These are phyloP conservation scores for Serrognathus titanus DNA, from an alignment of 2,888 invertebrate species.

Conservation along the genomic window DNA sequence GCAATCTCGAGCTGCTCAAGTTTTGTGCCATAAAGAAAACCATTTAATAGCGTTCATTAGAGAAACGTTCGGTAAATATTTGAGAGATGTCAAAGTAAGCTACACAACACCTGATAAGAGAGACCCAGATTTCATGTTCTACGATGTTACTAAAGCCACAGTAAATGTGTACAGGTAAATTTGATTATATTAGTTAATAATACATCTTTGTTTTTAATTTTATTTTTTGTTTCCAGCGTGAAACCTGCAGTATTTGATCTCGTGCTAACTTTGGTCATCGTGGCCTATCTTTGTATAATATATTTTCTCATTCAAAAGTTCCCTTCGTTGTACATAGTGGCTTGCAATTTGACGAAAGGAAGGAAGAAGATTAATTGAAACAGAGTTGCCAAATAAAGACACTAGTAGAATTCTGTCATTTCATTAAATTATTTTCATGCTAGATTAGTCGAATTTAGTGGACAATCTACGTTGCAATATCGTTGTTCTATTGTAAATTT, in stretches of 20 bases:
- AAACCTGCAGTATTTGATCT: constrained; percentile 98
- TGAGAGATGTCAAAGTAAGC: constrained; percentile 71
- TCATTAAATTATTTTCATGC: constrained; percentile 1
- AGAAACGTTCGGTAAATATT: constrained; percentile 69
- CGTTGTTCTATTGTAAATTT: too few relatives aligned
- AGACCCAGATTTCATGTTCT: constrained; percentile 92
- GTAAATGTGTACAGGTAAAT: constrained; percentile 84
- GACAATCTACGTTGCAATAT: not conserved
- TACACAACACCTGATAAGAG: constrained; percentile 73
- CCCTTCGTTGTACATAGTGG: constrained; percentile 62
- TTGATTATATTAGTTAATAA: not conserved
- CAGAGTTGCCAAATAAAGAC: constrained; percentile 8
- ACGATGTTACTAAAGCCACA: constrained; percentile 73
- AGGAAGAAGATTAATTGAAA: constrained; percentile 28
- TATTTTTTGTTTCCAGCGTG: constrained; percentile 59
- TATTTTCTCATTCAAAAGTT: constrained; percentile 76
- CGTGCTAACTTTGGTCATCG: constrained; percentile 82
- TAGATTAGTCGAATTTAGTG: constrained; percentile 12
- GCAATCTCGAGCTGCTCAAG: constrained; percentile 72
- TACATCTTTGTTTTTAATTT: constrained; percentile 9
- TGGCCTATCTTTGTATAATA: constrained; percentile 78
- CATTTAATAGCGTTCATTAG: constrained; percentile 67
- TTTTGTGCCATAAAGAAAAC: constrained; percentile 64
- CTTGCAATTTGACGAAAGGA: constrained; percentile 52
- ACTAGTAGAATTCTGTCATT: not conserved